Evolutionary conservation across 2,113 vertebrate species (phyloP).

Genomic region (Herpetotheres cachinnans): DNA sequence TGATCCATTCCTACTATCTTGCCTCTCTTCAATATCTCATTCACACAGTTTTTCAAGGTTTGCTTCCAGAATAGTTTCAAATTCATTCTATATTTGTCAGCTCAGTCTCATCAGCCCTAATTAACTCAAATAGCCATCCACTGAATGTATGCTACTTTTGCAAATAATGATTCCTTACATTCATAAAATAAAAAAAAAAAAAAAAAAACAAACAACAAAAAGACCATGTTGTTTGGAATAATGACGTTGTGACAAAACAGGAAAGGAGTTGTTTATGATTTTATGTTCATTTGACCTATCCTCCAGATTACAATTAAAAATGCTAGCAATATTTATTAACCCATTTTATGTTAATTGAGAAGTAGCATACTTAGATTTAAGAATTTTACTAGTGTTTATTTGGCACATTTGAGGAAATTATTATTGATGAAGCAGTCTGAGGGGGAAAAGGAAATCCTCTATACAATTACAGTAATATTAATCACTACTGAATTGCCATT

Average conservation of each 20-base stretch:
- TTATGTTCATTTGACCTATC: not conserved
- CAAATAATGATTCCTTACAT: not conserved
- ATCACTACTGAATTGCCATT: conserved; percentile 2
- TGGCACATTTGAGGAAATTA: conserved; percentile 3
- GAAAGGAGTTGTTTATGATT: not conserved
- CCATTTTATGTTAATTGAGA: not conserved
- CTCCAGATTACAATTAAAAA: not conserved
- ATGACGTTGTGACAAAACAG: not conserved
- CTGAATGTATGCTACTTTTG: not conserved
- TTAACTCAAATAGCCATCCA: not conserved
- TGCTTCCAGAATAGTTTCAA: not conserved
- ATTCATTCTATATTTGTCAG: not conserved
- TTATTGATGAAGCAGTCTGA: conserved; percentile 21
- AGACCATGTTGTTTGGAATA: not conserved
- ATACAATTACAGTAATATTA: conserved; percentile 12
- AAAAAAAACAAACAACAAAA: too few relatives aligned
- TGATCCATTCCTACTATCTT: not conserved
- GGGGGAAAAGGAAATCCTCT: not conserved
- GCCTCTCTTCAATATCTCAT: not conserved
- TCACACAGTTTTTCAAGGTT: not conserved
- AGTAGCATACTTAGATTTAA: not conserved
- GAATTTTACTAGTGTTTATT: conserved; percentile 3
- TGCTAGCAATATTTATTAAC: not conserved
- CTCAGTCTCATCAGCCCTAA: not conserved
- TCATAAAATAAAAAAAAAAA: too few relatives aligned